Conservation (phyloP, 1,140 invertebrate genomes). For the Caenorhabditis tropicalis region DNA sequence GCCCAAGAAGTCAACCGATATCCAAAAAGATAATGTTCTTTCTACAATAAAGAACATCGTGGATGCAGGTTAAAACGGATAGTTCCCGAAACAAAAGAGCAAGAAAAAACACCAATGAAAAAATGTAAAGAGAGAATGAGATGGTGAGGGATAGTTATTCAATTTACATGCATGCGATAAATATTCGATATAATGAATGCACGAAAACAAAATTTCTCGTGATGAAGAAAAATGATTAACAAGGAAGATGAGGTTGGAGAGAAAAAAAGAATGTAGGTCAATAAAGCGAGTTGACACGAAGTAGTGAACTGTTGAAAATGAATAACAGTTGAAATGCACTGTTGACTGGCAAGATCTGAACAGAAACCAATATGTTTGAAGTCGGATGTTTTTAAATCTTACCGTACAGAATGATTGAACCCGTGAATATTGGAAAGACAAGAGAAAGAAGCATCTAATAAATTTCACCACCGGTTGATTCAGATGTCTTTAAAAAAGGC, state of each 20-base stretch:
- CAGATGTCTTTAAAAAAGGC: neutral
- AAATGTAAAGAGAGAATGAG: neutral
- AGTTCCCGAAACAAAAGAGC: neutral
- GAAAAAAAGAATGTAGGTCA: neutral
- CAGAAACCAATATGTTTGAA: too few relatives aligned
- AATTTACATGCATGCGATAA: conserved; percentile 27
- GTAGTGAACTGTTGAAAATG: neutral
- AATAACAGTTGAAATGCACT: conserved; percentile 2
- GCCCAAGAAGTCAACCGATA: conserved; percentile 13
- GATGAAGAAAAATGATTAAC: neutral
- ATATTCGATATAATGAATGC: conserved; percentile 10
- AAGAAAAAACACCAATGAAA: conserved; percentile 5
- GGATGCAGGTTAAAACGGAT: neutral
- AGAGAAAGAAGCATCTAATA: neutral
- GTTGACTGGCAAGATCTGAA: conserved; percentile 18
- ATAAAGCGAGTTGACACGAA: conserved; percentile 38
- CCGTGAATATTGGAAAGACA: conserved; percentile 4
- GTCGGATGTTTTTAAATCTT: neutral
- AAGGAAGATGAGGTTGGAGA: neutral
- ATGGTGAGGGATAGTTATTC: conserved; percentile 1
- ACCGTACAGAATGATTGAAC: neutral
- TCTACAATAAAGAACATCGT: conserved; percentile 1
- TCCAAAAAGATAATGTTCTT: neutral
- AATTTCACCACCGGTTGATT: conserved; percentile 25
- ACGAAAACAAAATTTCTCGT: neutral